Conservation (phyloP, 2,888 invertebrate genomes). For the Caenorhabditis zanzibari region DNA sequence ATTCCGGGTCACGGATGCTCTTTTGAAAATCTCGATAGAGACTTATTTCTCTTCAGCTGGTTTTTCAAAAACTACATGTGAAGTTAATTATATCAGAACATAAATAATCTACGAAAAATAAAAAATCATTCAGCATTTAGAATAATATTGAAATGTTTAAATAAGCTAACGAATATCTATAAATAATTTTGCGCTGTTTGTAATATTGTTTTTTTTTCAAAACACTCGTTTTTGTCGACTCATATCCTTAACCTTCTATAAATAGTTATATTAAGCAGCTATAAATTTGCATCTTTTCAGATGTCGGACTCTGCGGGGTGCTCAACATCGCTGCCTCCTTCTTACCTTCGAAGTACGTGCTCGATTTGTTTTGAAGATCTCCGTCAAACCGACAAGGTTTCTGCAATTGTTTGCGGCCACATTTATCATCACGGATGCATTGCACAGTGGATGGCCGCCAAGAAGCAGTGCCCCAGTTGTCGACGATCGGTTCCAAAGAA, state of each 20-base stretch:
- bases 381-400: constrained; percentile 39
- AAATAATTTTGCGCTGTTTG: no score
- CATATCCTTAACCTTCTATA: no score
- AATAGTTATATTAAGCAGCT: no score
- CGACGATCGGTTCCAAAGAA: constrained; percentile 45
- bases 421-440: constrained; percentile 56
- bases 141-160: no score
- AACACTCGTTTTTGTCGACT: no score
- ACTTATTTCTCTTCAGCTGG: constrained; percentile 38
- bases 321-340: neutral
- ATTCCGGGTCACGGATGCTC: constrained; percentile 67
- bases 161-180: no score
- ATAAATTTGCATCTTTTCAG: no score
- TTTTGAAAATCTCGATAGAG: constrained; percentile 19
- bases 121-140: no score
- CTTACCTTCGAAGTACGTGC: constrained; percentile 26
- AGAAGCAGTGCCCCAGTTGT: constrained; percentile 66
- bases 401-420: constrained; percentile 63
- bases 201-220: neutral
- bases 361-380: constrained; percentile 54
- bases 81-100: neutral
- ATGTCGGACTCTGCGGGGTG: neutral
- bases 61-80: constrained; percentile 45
- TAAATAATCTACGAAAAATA: neutral
- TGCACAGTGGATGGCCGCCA: constrained; percentile 55